phyloP scores from a whole-genome alignment of 2,797 vertebrate species.

The Monodelphis domestica region DNA sequence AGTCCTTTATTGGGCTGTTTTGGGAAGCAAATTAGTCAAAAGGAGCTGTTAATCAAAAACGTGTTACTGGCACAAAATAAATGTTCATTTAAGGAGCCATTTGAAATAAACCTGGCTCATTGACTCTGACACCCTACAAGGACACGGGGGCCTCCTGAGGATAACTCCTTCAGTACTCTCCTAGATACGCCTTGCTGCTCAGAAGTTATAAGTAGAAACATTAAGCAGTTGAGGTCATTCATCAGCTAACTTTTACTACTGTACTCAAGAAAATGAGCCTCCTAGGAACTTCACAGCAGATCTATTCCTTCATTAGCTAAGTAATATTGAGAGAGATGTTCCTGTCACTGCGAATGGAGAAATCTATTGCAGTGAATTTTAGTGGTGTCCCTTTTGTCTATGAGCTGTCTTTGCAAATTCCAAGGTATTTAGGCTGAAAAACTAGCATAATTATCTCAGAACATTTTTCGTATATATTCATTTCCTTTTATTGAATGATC shows the following conservation, averaged over 20 bases:
- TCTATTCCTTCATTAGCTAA: conserved; percentile 91
- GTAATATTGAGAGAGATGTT: conserved; percentile 94
- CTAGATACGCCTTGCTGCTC: conserved; percentile 88
- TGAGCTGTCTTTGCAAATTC: conserved; percentile 82
- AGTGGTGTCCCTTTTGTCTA: conserved; percentile 83
- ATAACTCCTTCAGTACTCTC: conserved; percentile 85
- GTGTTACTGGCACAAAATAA: conserved; percentile 91
- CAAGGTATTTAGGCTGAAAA: conserved; percentile 83
- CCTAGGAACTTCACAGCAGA: conserved; percentile 89
- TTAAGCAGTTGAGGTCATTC: conserved; percentile 89
- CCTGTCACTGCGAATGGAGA: conserved; percentile 86
- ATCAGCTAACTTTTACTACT: conserved; percentile 95
- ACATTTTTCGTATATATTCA: conserved; percentile 63
- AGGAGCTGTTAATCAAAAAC: conserved; percentile 91
- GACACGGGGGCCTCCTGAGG: conserved; percentile 86
- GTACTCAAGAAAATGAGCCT: conserved; percentile 91
- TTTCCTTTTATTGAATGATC: conserved; percentile 71
- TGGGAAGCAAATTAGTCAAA: conserved; percentile 91
- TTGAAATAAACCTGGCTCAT: conserved; percentile 92
- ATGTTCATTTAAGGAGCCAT: conserved; percentile 92
- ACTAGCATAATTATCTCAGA: conserved; percentile 79
- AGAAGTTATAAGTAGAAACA: conserved; percentile 88
- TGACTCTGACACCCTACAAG: conserved; percentile 92
- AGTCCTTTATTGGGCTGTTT: conserved; percentile 91
- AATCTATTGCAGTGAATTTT: conserved; percentile 85